Evolutionary conservation across 2,113 vertebrate species (phyloP).

Genomic region (Apeltes quadracus): DNA sequence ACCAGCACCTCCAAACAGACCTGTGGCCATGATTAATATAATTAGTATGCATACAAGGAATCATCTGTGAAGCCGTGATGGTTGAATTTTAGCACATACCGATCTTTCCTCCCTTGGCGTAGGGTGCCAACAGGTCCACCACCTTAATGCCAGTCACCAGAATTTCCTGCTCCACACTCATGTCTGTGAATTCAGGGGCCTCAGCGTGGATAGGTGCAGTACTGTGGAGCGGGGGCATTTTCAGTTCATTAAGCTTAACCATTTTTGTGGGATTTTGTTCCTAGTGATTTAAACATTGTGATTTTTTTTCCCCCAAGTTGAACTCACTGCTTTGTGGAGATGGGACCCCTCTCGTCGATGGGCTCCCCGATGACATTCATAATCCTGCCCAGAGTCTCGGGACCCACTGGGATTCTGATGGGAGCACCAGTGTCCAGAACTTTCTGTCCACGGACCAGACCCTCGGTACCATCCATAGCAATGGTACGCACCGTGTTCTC

Average conservation of each 20-base stretch:
- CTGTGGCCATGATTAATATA: conserved; percentile 60
- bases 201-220: conserved; percentile 96
- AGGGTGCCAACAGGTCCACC: conserved; percentile 95
- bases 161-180: conserved; percentile 99
- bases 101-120: conserved; percentile 98
- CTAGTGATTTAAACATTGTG: not conserved
- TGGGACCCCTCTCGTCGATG: conserved; percentile 96
- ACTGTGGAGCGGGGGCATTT: conserved; percentile 63
- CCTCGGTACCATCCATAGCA: conserved; percentile 98
- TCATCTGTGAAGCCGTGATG: accelerated
- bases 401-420: conserved; percentile 97
- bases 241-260: not conserved
- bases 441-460: conserved; percentile 94
- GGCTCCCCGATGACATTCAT: conserved; percentile 99
- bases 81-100: conserved; percentile 77
- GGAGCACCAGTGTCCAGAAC: conserved; percentile 94
- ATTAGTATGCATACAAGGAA: too few relatives aligned
- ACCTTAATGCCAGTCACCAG: conserved; percentile 98
- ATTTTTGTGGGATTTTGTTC: not conserved
- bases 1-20: conserved; percentile 95
- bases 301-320: not conserved
- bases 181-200: conserved; percentile 95
- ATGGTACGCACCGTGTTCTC: conserved; percentile 97
- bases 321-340: conserved; percentile 94
- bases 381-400: conserved; percentile 95